Evolutionary conservation across 1,140 invertebrate genomes (phyloP).

Genomic region (Trypoxylus dichotomus): DNA sequence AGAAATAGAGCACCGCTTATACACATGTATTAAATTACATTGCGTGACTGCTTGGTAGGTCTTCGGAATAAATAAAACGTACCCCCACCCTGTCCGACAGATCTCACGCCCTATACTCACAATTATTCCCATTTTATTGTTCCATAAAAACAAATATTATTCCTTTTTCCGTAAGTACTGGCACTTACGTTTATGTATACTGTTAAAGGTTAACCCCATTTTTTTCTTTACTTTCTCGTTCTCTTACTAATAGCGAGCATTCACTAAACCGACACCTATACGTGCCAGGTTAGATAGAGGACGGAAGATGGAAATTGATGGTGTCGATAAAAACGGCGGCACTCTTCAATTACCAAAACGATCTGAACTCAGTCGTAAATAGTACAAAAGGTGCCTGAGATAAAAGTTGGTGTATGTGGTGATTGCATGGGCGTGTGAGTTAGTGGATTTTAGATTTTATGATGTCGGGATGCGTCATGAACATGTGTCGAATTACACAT

Average conservation of each 20-base stretch:
- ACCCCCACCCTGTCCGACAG: not conserved
- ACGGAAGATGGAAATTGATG: not conserved
- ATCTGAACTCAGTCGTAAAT: conserved; percentile 6
- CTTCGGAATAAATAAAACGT: not conserved
- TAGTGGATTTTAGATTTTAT: conserved; percentile 3
- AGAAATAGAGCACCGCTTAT: not conserved
- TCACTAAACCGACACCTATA: not conserved
- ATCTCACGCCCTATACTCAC: not conserved
- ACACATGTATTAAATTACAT: not conserved
- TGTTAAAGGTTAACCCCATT: conserved; percentile 2
- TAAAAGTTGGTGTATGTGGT: not conserved
- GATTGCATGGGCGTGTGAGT: not conserved
- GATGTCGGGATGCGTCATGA: not conserved
- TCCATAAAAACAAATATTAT: conserved; percentile 8
- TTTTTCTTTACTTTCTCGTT: not conserved
- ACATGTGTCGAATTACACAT: not conserved
- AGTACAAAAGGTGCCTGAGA: not conserved
- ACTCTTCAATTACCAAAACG: conserved; percentile 6
- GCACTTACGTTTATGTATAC: not conserved
- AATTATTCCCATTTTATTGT: conserved; percentile 1
- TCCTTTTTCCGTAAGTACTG: conserved; percentile 2
- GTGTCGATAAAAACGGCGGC: conserved; percentile 5
- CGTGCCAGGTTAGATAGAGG: not conserved
- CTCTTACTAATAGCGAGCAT: not conserved
- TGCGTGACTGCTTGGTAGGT: not conserved